Percentiles rank a stretch among this genome's conserved stretches.
These are phyloP conservation scores for Macrosteles quadrilineatus DNA, from an alignment of 1,140 invertebrate genomes.

Conservation along the genomic window DNA sequence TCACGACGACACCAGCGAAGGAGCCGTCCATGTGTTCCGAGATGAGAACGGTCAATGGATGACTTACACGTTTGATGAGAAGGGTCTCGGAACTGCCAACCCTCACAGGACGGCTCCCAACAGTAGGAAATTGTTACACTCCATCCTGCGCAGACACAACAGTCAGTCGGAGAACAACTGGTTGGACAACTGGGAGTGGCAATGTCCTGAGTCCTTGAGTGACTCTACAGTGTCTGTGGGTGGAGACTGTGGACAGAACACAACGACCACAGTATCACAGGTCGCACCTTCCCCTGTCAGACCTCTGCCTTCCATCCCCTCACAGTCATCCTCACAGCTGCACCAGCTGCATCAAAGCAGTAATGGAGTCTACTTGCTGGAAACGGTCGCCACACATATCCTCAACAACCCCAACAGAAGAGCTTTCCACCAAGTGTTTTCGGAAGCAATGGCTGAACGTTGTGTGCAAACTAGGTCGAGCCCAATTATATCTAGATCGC, in stretches of 20 bases:
- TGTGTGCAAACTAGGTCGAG: not conserved
- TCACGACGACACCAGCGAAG: constrained; percentile 85
- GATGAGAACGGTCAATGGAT: constrained; percentile 70
- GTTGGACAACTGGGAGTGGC: constrained; percentile 49
- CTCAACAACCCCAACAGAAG: constrained; percentile 21
- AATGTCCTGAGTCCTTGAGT: constrained; percentile 51
- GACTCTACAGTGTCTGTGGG: constrained; percentile 59
- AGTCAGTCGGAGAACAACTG: constrained; percentile 50
- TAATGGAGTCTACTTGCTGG: constrained; percentile 35
- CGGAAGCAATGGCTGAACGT: not conserved
- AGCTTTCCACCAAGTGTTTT: constrained; percentile 22
- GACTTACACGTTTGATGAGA: constrained; percentile 87
- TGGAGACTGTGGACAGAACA: constrained; percentile 53
- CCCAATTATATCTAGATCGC: not conserved
- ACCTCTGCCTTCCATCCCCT: constrained; percentile 29
- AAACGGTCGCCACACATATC: constrained; percentile 29
- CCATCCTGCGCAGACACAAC: constrained; percentile 47
- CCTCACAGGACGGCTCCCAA: constrained; percentile 30
- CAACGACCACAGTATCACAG: not conserved
- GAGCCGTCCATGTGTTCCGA: constrained; percentile 83
- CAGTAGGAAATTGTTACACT: constrained; percentile 39
- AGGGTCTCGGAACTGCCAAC: constrained; percentile 51
- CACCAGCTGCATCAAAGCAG: constrained; percentile 32
- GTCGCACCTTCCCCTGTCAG: constrained; percentile 26
- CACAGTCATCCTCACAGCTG: constrained; percentile 29